Evolutionary conservation across 2,113 vertebrate genomes (phyloP).

Genomic region (Formicarius rufipectus): DNA sequence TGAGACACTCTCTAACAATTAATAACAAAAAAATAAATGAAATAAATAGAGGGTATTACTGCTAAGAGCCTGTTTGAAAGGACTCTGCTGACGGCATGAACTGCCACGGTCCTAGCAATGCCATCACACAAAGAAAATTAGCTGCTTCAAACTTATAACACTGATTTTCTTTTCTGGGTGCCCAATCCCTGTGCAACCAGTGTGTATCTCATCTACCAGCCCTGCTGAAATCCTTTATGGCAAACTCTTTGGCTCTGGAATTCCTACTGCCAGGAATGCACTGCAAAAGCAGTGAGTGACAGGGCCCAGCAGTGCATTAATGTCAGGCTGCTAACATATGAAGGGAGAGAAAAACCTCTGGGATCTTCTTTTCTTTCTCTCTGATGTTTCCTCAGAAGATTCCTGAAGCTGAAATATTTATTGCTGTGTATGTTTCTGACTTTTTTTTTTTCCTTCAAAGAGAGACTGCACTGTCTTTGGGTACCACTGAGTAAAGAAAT

Average conservation of each 20-base stretch:
- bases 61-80: background rate
- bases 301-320: background rate
- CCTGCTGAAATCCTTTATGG: background rate
- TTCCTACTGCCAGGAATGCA: background rate
- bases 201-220: background rate
- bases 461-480: background rate
- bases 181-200: background rate
- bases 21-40: background rate
- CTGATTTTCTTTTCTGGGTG: background rate
- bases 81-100: background rate
- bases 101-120: background rate
- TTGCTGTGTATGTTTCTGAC: background rate
- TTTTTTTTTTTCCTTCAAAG: background rate
- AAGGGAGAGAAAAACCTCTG: background rate
- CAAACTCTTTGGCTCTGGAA: background rate
- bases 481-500: background rate
- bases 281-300: background rate
- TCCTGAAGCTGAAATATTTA: conserved; percentile 22
- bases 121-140: background rate
- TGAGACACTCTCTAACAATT: background rate
- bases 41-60: background rate
- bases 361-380: conserved; percentile 17
- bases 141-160: background rate
- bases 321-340: background rate
- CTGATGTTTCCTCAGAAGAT: conserved; percentile 16